These are phyloP conservation scores for Anas acuta DNA, from an alignment of 2,797 vertebrate species.

Conservation along the genomic window DNA sequence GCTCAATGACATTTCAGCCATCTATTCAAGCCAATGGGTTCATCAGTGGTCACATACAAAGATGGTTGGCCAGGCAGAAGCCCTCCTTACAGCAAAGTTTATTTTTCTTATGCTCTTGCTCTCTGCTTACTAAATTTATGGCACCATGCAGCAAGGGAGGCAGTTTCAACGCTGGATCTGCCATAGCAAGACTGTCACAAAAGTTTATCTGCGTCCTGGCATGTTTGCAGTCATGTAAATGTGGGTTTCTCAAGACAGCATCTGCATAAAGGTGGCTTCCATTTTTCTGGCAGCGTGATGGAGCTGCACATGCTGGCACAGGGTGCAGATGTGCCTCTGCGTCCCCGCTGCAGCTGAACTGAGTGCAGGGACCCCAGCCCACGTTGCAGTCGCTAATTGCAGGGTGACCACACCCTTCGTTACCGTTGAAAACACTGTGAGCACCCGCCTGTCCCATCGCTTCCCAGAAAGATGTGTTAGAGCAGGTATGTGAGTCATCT, in stretches of 20 bases:
- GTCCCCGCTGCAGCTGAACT: not conserved
- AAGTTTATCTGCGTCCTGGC: not conserved
- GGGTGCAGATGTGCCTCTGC: not conserved
- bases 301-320: not conserved
- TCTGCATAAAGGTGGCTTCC: not conserved
- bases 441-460: not conserved
- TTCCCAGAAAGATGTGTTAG: conserved; percentile 57
- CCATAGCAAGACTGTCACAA: not conserved
- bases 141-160: not conserved
- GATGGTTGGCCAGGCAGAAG: not conserved
- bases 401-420: not conserved
- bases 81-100: not conserved
- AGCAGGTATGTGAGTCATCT: conserved; percentile 38
- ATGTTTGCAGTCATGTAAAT: not conserved
- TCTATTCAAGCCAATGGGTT: not conserved
- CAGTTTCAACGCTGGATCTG: not conserved
- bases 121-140: not conserved
- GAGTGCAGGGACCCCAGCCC: not conserved
- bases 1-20: not conserved
- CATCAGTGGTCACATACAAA: not conserved
- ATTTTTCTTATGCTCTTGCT: not conserved
- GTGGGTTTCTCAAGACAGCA: not conserved
- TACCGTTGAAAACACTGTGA: conserved; percentile 6
- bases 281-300: not conserved
- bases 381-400: fast-evolving